Base-by-base conservation (phyloP, 1,140 invertebrate genomes). In the Contarinia nasturtii region DNA sequence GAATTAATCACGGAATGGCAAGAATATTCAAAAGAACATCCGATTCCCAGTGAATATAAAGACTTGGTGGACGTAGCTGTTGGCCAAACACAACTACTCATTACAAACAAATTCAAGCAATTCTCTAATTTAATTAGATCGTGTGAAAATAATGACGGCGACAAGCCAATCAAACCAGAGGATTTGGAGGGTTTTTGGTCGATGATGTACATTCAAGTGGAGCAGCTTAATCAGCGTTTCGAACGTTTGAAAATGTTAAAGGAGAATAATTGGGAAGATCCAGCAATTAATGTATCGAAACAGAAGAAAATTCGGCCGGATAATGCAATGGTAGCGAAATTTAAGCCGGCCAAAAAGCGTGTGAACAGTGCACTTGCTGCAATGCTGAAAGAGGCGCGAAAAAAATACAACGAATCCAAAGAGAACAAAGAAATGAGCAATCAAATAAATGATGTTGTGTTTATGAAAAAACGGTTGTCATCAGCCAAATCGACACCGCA, bases 151-250 rank as follows among this genome's bases (percentile, higher is more conserved):
- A 76, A 72, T 18, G 70, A 76, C 54, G 55, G 56, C 12, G 52
- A 56, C 0, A 73, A 73, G 48, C 59, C 70, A 19, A 74, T 81
- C 1, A 71, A 68, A 0, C 71, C 70, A 36, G 63, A 67, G 40
- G 81, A 84, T 64, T 62, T 84, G 0, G 74, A 82, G 60, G 81
- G 80, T 2, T 85, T 82, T 63, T 84, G 81, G 81, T 80, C 82
- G 38, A 79, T 81, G 75, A 65, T 80, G 7, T 72, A 71, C 41
- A 73, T 76, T 49, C 79, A 83, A 55, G 67, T 78, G 14, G 63
- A 65, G 7, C 65, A 78, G 52, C 64, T 76, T 14, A 60, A 76
- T 38, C 58, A 58, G 33, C 60, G 74, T 10, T 77, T 77, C 51
- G 55, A 64, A 2, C 68, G 67, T 44, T 55, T 79, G 8, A 53